Conservation (phyloP, 2,797 vertebrate genomes). For the Semotilus atromaculatus region DNA sequence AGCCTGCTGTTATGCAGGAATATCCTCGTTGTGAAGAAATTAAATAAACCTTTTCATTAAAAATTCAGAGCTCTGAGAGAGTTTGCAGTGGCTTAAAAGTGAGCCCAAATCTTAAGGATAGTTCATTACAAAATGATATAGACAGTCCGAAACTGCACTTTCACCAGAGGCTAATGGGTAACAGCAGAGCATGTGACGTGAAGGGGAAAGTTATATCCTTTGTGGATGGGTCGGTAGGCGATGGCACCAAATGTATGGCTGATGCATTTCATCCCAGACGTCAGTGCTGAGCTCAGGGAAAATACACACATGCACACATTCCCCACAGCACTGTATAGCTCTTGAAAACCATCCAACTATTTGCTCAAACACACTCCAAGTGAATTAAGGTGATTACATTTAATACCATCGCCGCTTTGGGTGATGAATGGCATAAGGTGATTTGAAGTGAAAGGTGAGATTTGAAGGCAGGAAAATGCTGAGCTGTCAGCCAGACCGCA, state of each 20-base stretch:
- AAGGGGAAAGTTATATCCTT: conserved; percentile 43
- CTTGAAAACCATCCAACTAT: conserved; percentile 36
- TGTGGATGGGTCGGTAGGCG: conserved; percentile 8
- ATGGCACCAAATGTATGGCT: conserved; percentile 14
- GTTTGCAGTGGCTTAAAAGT: neutral
- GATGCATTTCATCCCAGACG: conserved; percentile 44
- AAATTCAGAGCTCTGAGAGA: neutral
- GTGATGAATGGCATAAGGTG: conserved; percentile 47
- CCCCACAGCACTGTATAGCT: neutral
- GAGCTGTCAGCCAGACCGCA: conserved; percentile 33
- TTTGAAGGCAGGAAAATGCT: conserved; percentile 47
- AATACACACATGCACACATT: conserved; percentile 37
- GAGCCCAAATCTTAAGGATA: neutral
- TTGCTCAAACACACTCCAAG: conserved; percentile 43
- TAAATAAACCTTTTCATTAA: neutral
- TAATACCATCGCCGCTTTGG: conserved; percentile 27
- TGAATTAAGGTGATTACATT: conserved; percentile 59
- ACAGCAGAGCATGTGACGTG: conserved; percentile 30
- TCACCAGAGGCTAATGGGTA: conserved; percentile 35
- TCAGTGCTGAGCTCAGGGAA: conserved; percentile 41
- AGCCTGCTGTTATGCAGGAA: conserved; percentile 8
- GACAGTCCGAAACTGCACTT: neutral
- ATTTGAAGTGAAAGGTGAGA: conserved; percentile 51
- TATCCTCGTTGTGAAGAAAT: neutral
- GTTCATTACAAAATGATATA: neutral